Conservation (phyloP, 2,888 invertebrate genomes). For the Tenthredo notha region DNA sequence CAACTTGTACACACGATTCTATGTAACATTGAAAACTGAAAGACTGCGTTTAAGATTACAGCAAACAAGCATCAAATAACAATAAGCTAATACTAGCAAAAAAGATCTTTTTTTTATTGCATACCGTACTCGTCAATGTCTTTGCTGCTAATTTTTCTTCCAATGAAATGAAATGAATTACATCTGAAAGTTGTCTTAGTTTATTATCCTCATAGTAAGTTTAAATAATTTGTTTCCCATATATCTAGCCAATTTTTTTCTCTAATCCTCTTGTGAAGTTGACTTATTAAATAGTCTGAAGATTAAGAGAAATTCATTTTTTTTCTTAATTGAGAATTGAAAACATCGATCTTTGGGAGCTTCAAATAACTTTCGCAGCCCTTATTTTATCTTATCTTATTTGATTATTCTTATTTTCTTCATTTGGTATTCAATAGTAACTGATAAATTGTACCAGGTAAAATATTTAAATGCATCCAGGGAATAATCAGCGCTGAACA, state of each 20-base stretch:
- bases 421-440: not conserved
- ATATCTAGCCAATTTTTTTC: not conserved
- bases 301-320: not conserved
- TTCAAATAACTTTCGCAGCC: not conserved
- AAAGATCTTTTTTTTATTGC: too few relatives aligned
- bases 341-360: not conserved
- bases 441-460: constrained; percentile 1
- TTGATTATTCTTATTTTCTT: not conserved
- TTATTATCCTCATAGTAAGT: not conserved
- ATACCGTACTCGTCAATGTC: not conserved
- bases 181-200: not conserved
- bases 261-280: not conserved
- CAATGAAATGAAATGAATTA: not conserved
- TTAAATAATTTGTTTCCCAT: constrained; percentile 5
- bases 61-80: not conserved
- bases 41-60: not conserved
- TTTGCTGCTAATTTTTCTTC: not conserved
- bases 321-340: not conserved
- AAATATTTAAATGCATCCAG: constrained; percentile 44
- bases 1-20: not conserved
- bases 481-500: not conserved
- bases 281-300: not conserved
- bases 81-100: too few relatives aligned
- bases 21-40: not conserved
- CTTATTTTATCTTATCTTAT: not conserved